Evolutionary conservation across 2,113 vertebrate genomes (phyloP), one percentile per base, ranked within the genome.

Genomic region (Phycodurus eques): DNA sequence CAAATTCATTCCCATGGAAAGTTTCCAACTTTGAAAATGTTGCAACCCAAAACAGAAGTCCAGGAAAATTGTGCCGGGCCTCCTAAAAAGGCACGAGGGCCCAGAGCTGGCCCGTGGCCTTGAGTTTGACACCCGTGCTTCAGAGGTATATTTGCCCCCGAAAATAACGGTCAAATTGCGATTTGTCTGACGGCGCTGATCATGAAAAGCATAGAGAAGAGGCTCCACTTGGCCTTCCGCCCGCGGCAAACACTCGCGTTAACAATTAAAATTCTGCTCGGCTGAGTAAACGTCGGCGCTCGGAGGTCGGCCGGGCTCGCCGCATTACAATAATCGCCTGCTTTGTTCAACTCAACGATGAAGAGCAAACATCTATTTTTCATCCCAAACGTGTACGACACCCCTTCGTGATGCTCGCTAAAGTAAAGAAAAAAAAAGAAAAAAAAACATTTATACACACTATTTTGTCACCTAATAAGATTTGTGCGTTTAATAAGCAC

Each of bases 401-500:
- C 70, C 56, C 61, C 4, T 74, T 77, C 33, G 22, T 12, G 27
- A 73, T 47, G 82, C 80, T 73, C 67, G 78, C 39, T 13, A 17
- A 35, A 17, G 17, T 15, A 35, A 60, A 60, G 7, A 8, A 33
- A 15, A 31, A 13, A 31, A 0, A 7, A 42, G 68, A 51, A 75
- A n/a, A n/a, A n/a, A n/a, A n/a, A n/a, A n/a, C n/a, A 82, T 79
- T 71, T 69, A 85, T 79, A 80, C 70, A 88, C 77, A 78, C 87
- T 87, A 87, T 78, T 89, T 90, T 90, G 70, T 77, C 31, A 81
- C 86, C 73, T 90, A 90, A 92, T 91, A 86, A 87, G 85, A 92
- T 92, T 85, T 91, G 83, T 79, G 89, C 88, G 90, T 92, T 93
- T 90, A 92, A 92, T 90, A 90, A 91, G 88, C 88, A 91, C 87